These are phyloP conservation scores for Octodonta nipae DNA, from an alignment of 2,888 invertebrate species.

Conservation along the genomic window DNA sequence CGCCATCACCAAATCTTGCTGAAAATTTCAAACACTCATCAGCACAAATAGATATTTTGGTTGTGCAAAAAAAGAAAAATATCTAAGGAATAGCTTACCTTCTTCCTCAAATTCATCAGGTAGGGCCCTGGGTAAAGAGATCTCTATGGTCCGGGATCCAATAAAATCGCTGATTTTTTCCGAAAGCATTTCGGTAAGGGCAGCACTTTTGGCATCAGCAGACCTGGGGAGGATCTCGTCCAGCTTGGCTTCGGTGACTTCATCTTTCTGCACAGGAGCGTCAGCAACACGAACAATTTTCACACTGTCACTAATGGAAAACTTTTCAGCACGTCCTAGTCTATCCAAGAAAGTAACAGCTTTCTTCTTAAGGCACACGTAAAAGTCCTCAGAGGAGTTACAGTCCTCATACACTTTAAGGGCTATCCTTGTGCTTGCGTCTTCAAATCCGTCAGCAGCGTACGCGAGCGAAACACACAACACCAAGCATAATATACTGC, in stretches of 20 bases:
- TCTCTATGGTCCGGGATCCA: background rate
- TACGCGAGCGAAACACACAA: background rate
- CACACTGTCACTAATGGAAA: background rate
- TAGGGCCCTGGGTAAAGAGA: background rate
- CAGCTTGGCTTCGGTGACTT: background rate
- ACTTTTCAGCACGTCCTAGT: background rate
- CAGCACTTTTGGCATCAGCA: background rate
- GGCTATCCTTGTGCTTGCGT: background rate
- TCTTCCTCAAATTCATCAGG: background rate
- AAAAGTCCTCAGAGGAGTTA: background rate
- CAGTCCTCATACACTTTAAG: conserved; percentile 2
- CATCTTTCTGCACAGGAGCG: background rate
- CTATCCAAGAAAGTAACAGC: background rate
- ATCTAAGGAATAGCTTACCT: too few relatives aligned
- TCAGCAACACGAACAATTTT: background rate
- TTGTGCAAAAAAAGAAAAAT: too few relatives aligned
- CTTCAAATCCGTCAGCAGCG: background rate
- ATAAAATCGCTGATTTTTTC: background rate
- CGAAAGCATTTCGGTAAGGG: background rate
- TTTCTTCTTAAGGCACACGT: background rate
- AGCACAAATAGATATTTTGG: too few relatives aligned
- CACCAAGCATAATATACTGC: background rate
- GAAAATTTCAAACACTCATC: too few relatives aligned
- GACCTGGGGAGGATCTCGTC: background rate
- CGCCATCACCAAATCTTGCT: background rate